phyloP scores from a whole-genome alignment of 2,888 invertebrate genomes.

The Cerastoderma edule region DNA sequence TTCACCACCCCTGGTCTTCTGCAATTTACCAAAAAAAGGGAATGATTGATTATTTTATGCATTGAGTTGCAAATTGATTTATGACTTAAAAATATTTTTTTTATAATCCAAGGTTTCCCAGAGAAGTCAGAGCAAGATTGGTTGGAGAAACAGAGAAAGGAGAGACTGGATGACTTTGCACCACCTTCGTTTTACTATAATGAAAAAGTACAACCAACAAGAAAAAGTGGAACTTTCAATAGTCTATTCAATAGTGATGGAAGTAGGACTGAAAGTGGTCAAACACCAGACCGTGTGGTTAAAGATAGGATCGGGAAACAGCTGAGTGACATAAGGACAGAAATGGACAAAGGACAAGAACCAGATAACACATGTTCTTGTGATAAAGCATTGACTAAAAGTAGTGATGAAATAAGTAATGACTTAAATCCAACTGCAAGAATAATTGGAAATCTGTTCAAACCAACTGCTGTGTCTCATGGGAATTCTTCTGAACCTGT shows the following conservation, averaged over 20 bases:
- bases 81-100: background rate
- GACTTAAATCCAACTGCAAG: slow-evolving; percentile 3
- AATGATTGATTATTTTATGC: background rate
- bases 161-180: slow-evolving; percentile 76
- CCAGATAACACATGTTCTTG: too few relatives aligned
- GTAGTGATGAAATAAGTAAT: background rate
- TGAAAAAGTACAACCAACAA: slow-evolving; percentile 2
- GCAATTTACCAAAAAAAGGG: background rate
- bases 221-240: background rate
- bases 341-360: background rate
- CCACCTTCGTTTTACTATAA: slow-evolving; percentile 73
- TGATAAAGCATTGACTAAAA: background rate
- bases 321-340: slow-evolving; percentile 27
- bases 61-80: background rate
- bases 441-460: background rate
- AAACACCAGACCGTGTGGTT: background rate
- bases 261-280: background rate
- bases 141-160: slow-evolving; percentile 67
- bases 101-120: slow-evolving; percentile 31
- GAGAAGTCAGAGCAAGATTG: slow-evolving; percentile 65
- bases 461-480: background rate
- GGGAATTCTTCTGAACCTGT: background rate
- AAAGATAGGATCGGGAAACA: slow-evolving; percentile 32
- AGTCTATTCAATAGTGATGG: background rate
- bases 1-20: background rate